Evolutionary conservation across 64 coral and sea anemone genomes (phyloP), one percentile per base, ranked within the genome.

Genomic region (Hydrozoanthus tunicans): DNA sequence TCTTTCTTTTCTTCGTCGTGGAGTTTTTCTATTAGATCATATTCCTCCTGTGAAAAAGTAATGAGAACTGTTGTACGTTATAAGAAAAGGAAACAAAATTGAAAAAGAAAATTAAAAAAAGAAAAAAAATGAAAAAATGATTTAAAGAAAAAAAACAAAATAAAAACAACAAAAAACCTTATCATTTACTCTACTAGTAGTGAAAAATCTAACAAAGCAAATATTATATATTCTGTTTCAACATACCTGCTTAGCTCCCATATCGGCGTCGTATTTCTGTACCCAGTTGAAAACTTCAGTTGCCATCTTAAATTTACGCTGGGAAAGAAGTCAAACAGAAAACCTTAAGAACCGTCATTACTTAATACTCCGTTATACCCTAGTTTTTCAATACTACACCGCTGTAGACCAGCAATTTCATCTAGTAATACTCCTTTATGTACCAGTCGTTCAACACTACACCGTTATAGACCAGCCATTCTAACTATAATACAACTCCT

Each of bases 261-360:
- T 62, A 9, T 96, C 95, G 11, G 92, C 90, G 17, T 96, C 95
- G 17, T 96, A 96, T 55, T 96, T 96, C 32, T 96, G 95, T 8
- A 96, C 90, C 95, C 95, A 96, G 79, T 94, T 94, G 62, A 80
- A 96, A 0, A 94, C 95, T 64, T 96, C 95, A 7, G 95, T 96
- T 0, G 86, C 95, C 62, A 96, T 96, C 64, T 96, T 96, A 56
- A 92, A 96, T 11, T 83, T 94, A 53, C 92, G 77, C 95, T 96
- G 78, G 9, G 70, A 79, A 76, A 79, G 32, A 74, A 3, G 12
- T 11, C 23, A 86, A 86, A 1, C 54, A 32, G 60, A 53, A 73
- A 72, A 0, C 7, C 54, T 10, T 57, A 5, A 23, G 32, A 43
- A 43, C 32, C 32, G 32, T 43, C 32, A 43, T 0, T 43, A 43